Evolutionary conservation across 2,888 invertebrate species (phyloP).

Genomic region (Phorcus lineatus): DNA sequence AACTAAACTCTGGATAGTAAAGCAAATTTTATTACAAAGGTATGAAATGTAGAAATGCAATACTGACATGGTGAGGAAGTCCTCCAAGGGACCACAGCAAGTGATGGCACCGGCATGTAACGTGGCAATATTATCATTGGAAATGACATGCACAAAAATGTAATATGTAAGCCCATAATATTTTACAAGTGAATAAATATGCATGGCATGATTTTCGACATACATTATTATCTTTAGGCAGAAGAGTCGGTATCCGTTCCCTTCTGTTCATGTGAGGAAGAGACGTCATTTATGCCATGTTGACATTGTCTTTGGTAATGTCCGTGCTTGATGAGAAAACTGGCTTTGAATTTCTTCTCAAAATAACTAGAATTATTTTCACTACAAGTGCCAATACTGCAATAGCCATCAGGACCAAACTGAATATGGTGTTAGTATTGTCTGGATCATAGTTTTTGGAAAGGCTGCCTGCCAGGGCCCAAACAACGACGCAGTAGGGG

Average conservation of each 20-base stretch:
- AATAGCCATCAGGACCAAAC: neutral
- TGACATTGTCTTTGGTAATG: neutral
- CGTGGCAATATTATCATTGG: no score
- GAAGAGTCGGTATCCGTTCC: neutral
- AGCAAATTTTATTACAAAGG: no score
- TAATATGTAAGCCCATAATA: no score
- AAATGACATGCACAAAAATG: no score
- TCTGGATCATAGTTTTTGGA: neutral
- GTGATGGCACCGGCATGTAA: no score
- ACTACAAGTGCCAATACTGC: neutral
- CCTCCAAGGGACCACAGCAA: no score
- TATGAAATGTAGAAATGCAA: no score
- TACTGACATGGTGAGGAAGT: no score
- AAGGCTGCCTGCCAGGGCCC: neutral
- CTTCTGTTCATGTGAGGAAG: neutral
- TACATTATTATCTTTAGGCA: no score
- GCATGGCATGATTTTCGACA: no score
- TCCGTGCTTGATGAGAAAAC: neutral
- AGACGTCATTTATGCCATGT: neutral
- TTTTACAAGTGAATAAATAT: no score
- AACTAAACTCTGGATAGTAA: no score
- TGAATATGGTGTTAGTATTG: neutral
- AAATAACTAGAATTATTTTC: conserved; percentile 27
- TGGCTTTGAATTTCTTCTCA: conserved; percentile 27
- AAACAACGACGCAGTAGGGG: conserved; percentile 47